These are phyloP conservation scores for Ciconia stormi DNA, from an alignment of 2,113 vertebrate genomes.

Conservation along the genomic window DNA sequence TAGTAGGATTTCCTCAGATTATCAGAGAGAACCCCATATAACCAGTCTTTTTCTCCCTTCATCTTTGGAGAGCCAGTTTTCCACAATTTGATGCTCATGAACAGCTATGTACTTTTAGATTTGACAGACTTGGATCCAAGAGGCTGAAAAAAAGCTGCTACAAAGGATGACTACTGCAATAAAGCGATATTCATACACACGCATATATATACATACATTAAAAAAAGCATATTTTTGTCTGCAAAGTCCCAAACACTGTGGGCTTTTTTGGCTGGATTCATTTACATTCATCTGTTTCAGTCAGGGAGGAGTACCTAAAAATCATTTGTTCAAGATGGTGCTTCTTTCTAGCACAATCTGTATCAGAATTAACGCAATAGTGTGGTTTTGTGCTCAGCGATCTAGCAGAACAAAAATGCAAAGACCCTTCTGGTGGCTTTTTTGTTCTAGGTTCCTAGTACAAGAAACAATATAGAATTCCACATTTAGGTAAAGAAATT, in stretches of 20 bases:
- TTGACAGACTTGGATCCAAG: background rate
- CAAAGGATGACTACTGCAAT: background rate
- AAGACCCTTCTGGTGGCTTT: background rate
- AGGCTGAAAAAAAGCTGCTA: background rate
- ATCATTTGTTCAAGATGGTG: background rate
- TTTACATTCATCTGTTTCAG: background rate
- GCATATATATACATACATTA: rapidly evolving
- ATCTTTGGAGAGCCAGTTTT: background rate
- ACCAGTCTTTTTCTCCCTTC: background rate
- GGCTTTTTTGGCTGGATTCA: background rate
- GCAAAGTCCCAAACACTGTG: background rate
- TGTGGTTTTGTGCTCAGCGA: background rate
- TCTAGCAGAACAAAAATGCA: background rate
- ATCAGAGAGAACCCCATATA: background rate
- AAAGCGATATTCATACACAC: background rate
- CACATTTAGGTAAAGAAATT: background rate
- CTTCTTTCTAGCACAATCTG: background rate
- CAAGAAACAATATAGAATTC: background rate
- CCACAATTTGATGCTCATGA: background rate
- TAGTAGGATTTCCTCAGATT: background rate
- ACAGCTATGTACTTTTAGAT: background rate
- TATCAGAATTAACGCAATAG: background rate
- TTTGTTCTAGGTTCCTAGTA: background rate
- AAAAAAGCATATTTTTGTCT: background rate
- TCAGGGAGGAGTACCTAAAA: background rate